Evolutionary conservation across 2,888 invertebrate genomes (phyloP), one percentile per base, ranked within the genome.

Genomic region (Callinectes sapidus): DNA sequence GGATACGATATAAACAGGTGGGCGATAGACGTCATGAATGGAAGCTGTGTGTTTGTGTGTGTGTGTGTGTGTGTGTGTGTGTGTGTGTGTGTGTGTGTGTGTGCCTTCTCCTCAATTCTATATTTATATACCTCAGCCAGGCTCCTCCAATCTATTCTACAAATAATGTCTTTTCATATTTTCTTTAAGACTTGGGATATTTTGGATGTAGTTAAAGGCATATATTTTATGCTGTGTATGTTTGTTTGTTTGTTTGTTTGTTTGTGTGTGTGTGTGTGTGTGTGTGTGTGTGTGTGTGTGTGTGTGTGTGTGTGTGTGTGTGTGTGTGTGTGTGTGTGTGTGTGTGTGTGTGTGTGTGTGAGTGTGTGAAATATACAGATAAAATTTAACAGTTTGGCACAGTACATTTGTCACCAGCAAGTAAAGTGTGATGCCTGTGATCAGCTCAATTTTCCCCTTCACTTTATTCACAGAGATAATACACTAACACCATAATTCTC

Each of bases 51-150:
- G 81, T 35, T 35, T 81, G 81, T 81, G 81, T 81, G 81, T 81
- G 81, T 81, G 81, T 81, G 81, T 81, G 81, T 81, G 81, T 81
- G 81, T 81, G 81, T 81, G 81, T 81, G 81, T 81, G 81, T 81
- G 81, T 81, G 81, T 81, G 81, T 81, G 81, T 81, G 81, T 81
- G 81, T 81, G 81, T 35, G 81, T 35, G 35, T 35, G 35, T 32
- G 81, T 35, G 81, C 35, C 35, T 32, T 81, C 35, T 35, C 0
- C 13, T 61, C 3, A 61, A 61, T 48, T 23, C 18, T 61, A 61
- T 61, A 48, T 48, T 48, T 48, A 48, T 10, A 48, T 48, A 48
- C 8, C 48, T 10, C 48, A 48, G 48, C 10, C 48, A 48, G 3
- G 48, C 8, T 48, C 48, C 10, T 48, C 42, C 42, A 3, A 48